Conservation (phyloP, 1,140 invertebrate species). For the Brachionus manjavacas region DNA sequence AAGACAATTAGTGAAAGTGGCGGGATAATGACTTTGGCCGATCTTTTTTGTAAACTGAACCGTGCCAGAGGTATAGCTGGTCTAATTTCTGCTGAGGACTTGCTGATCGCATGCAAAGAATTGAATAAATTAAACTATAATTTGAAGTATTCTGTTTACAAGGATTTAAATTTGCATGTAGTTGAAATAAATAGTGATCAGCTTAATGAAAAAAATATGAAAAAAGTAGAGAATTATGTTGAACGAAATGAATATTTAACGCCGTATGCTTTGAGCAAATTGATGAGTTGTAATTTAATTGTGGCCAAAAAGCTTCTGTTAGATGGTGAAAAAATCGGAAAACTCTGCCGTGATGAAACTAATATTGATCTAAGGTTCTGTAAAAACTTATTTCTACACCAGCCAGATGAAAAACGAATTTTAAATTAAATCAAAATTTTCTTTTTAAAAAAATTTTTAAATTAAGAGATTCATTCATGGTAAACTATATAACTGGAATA, state of each 20-base stretch:
- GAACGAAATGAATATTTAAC: conserved; percentile 13
- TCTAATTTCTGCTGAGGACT: conserved; percentile 21
- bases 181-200: conserved; percentile 18
- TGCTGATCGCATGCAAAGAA: conserved; percentile 34
- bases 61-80: conserved; percentile 60
- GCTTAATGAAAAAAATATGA: not conserved
- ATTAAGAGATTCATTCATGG: not conserved
- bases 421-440: not conserved
- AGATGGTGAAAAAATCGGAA: conserved; percentile 14
- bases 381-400: not conserved
- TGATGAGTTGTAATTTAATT: conserved; percentile 8
- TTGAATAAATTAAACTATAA: conserved; percentile 9
- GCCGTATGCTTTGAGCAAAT: conserved; percentile 29
- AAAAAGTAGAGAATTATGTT: not conserved
- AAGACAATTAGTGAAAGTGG: conserved; percentile 67
- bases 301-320: conserved; percentile 37
- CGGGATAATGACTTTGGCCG: conserved; percentile 90
- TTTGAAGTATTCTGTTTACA: conserved; percentile 25
- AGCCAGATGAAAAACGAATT: not conserved
- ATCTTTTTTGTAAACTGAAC: conserved; percentile 93
- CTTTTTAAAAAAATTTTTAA: not conserved
- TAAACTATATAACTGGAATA: too few relatives aligned
- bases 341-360: conserved; percentile 26
- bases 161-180: conserved; percentile 33
- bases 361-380: conserved; percentile 17